Evolutionary conservation across 1,140 invertebrate species (phyloP).

Genomic region (Batillaria attramentaria): DNA sequence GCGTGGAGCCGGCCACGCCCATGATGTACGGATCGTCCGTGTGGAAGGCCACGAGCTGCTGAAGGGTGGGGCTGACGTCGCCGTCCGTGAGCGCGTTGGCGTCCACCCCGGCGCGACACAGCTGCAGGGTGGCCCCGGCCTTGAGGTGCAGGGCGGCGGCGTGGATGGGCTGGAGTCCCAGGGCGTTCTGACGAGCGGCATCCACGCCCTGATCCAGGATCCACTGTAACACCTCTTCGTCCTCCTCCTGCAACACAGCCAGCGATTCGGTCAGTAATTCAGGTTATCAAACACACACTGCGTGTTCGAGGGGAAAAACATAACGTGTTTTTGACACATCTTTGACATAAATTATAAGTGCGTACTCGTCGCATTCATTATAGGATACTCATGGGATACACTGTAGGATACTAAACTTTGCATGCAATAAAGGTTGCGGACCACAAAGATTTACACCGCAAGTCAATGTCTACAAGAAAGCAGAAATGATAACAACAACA

Average conservation of each 20-base stretch:
- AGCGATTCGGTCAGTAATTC: too few relatives aligned
- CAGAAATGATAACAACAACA: too few relatives aligned
- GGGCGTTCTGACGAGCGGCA: slow-evolving; percentile 21
- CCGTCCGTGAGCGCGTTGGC: slow-evolving; percentile 30
- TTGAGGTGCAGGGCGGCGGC: slow-evolving; percentile 25
- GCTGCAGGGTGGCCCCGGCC: slow-evolving; percentile 12
- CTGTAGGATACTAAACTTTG: too few relatives aligned
- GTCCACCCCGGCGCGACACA: slow-evolving; percentile 32
- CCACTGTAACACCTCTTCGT: slow-evolving; percentile 25
- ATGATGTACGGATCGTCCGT: slow-evolving; percentile 31
- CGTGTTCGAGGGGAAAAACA: too few relatives aligned
- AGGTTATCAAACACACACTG: too few relatives aligned
- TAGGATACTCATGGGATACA: too few relatives aligned
- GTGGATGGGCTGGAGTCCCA: slow-evolving; percentile 32
- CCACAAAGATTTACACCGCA: too few relatives aligned
- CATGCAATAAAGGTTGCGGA: too few relatives aligned
- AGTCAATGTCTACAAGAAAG: too few relatives aligned
- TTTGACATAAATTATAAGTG: too few relatives aligned
- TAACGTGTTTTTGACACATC: too few relatives aligned
- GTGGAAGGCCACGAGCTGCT: slow-evolving; percentile 34
- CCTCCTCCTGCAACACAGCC: slow-evolving; percentile 24
- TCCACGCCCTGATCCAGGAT: slow-evolving; percentile 24
- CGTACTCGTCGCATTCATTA: too few relatives aligned
- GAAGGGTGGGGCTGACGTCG: slow-evolving; percentile 23
- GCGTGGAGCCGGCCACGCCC: slow-evolving; percentile 29